Evolutionary conservation across 2,113 vertebrate species (phyloP).

Genomic region (Fukomys damarensis): DNA sequence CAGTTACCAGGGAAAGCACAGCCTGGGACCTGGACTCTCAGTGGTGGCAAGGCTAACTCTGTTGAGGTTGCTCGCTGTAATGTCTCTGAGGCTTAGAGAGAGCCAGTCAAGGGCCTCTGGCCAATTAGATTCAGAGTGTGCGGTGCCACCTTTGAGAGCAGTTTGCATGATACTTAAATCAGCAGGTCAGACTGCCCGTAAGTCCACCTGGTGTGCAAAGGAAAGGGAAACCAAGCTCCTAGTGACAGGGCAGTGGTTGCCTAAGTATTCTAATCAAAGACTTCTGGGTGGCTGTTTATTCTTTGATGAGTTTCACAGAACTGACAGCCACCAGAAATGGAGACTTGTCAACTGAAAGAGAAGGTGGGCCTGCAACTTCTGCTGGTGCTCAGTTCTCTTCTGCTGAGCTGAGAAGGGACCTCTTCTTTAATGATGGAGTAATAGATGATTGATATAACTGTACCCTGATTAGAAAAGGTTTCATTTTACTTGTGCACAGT

Average conservation of each 20-base stretch:
- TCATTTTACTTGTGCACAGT: conserved; percentile 88
- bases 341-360: conserved; percentile 64
- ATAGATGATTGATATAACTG: conserved; percentile 87
- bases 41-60: background rate
- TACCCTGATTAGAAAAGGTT: conserved; percentile 86
- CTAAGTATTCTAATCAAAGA: background rate
- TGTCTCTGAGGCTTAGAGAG: background rate
- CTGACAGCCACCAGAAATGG: conserved; percentile 54
- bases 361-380: conserved; percentile 74
- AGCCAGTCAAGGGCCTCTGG: background rate
- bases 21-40: background rate
- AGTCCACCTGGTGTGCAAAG: background rate
- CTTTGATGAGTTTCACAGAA: conserved; percentile 11
- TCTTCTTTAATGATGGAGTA: conserved; percentile 83
- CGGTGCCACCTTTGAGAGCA: background rate
- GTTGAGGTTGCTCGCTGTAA: background rate
- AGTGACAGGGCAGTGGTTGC: background rate
- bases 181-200: background rate
- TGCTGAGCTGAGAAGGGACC: conserved; percentile 78
- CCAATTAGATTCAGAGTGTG: background rate
- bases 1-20: background rate
- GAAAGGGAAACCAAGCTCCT: background rate
- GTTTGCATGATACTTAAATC: background rate
- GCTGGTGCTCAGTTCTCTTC: conserved; percentile 80
- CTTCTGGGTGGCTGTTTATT: conserved; percentile 23